Evolutionary conservation across 2,888 invertebrate species (phyloP).

Genomic region (Brachyptera risi): DNA sequence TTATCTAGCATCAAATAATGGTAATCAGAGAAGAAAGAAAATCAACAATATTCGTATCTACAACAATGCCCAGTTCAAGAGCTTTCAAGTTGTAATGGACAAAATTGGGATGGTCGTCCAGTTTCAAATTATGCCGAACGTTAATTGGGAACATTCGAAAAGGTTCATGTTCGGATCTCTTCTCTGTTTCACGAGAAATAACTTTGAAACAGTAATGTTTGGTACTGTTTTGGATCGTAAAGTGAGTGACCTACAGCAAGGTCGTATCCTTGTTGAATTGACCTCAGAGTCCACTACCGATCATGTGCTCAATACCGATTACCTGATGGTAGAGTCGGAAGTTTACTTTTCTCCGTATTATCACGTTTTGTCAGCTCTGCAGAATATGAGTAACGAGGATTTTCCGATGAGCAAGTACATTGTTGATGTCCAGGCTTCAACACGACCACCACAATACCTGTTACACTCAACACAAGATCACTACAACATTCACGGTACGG

Average conservation of each 20-base stretch:
- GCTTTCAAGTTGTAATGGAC: conserved; percentile 43
- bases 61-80: conserved; percentile 40
- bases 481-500: too few species aligned
- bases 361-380: conserved; percentile 66
- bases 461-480: too few species aligned
- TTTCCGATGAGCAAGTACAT: conserved; percentile 69
- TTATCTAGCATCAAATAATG: too few species aligned
- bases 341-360: conserved; percentile 80
- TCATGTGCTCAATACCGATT: conserved; percentile 44
- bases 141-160: conserved; percentile 51
- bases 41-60: conserved; percentile 51
- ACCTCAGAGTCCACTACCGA: conserved; percentile 40
- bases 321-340: conserved; percentile 69
- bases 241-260: conserved; percentile 48
- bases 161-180: conserved; percentile 68
- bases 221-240: conserved; percentile 57
- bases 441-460: conserved; percentile 45
- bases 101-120: conserved; percentile 47
- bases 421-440: conserved; percentile 47
- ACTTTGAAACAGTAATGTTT: conserved; percentile 64
- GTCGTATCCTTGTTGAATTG: conserved; percentile 50
- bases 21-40: conserved; percentile 31
- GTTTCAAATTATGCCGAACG: conserved; percentile 34
- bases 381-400: conserved; percentile 51
- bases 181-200: conserved; percentile 64